Base-by-base conservation (phyloP, 2,797 vertebrate genomes). In the Lithobates pipiens region DNA sequence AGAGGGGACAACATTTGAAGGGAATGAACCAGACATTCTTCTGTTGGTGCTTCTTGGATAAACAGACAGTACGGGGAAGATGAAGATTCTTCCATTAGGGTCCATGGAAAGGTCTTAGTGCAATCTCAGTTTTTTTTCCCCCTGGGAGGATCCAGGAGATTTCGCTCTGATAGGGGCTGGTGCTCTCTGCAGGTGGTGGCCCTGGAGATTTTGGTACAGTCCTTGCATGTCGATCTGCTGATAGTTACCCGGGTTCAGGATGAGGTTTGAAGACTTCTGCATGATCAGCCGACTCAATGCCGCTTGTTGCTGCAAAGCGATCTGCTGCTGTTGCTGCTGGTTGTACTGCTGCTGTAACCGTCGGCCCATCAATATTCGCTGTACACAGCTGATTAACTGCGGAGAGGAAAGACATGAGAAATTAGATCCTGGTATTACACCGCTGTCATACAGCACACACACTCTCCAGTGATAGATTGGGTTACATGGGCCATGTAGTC, bases 291-390 rank as follows among this genome's bases (percentile, higher is more conserved):
- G 98, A 91, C 96, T 95, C 92, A 99, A 93, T 91, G 97, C 96
- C 85, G 90, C 95, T 88, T 97, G 96, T 89, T 98, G 97, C 63
- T 97, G 97, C 83, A 97, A 93, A 90, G 96, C 96, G 87, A 97
- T 89, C 92, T 99, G 89, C 92, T 77, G 79, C 90, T 95, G 93
- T 88, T 85, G 83, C 21, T 85, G 81, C 70, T 85, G 79, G 90
- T 80, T 95, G 90, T 93, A 94, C 93, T 99, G 98, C 90, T 99
- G 98, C 90, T 98, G 97, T 34, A 98, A 95, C 90, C 98, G 95
- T 89, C 98, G 93, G 95, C 97, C 98, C 95, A 96, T 96, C 77
- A 99, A 94, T 91, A 99, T 97, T 95, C 98, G 96, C 93, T 99
- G 98, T 76, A 99, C 97, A 23, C 96, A 98, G 90, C 97, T 95